A percentile compares a stretch with the other conserved stretches of the same genome.
phyloP scores from a whole-genome alignment of 1,140 invertebrate genomes.

The Drosophila sucinea region DNA sequence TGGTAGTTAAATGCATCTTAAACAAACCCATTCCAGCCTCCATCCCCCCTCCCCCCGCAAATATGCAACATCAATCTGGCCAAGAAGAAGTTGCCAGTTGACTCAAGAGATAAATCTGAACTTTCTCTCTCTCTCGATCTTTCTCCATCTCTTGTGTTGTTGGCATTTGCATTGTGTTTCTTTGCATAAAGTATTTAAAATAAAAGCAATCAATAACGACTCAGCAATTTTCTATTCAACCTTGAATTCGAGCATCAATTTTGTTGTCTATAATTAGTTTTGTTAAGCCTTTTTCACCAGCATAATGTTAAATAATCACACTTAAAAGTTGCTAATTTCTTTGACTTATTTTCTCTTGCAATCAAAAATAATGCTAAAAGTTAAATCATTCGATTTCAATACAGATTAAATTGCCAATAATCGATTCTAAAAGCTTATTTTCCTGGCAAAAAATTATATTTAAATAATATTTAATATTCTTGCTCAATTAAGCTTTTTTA shows the following conservation, averaged over 20 bases:
- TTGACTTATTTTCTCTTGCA: no score
- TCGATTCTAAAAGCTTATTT: no score
- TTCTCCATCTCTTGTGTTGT: neutral
- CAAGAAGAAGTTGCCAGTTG: constrained; percentile 27
- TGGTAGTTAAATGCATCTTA: constrained; percentile 52
- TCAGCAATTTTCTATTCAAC: neutral
- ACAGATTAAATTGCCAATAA: no score
- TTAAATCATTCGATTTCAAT: no score
- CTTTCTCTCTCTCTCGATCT: constrained; percentile 29
- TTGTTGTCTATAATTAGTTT: neutral
- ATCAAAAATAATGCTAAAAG: no score
- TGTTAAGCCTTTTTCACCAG: neutral
- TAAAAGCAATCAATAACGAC: constrained; percentile 40
- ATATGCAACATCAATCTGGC: constrained; percentile 67
- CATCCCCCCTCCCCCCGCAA: constrained; percentile 27
- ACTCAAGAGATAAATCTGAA: constrained; percentile 25
- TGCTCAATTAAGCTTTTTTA: no score
- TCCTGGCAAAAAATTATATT: no score
- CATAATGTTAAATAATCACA: no score
- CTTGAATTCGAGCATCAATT: neutral
- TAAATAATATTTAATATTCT: no score
- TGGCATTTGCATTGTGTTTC: constrained; percentile 32
- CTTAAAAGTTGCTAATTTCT: no score
- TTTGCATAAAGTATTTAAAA: constrained; percentile 58
- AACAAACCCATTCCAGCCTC: neutral